Evolutionary conservation across 2,113 vertebrate genomes (phyloP), one percentile per base, ranked within the genome.

Genomic region (Macroglossus sobrinus): DNA sequence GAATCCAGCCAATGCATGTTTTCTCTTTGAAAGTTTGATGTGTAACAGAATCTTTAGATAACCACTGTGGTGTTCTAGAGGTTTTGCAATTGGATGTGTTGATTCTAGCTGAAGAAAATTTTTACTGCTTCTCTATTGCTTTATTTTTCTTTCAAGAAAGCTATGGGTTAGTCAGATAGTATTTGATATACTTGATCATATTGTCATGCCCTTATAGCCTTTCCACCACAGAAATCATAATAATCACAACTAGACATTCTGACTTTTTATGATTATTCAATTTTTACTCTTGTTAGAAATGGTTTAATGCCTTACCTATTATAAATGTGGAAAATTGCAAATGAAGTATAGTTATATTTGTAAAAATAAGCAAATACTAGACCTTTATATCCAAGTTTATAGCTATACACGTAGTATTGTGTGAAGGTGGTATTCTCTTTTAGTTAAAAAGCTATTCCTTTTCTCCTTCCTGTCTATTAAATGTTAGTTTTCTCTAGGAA

Each of bases 291-390:
- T 92, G 28, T 71, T 40, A 35, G 35, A 89, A 87, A 40, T 94
- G n/a, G 47, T 88, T 94, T 92, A 90, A 74, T 92, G 40, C 15
- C 55, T 63, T 47, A 43, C 24, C 33, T 55, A 91, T 88, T 97
- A 94, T 63, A 93, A 93, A 89, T 79, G 80, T 85, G 76, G 30
- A 90, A 98, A 95, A 96, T 92, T 81, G 81, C 61, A 95, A 93
- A 28, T 96, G 68, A 91, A 87, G 11, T 74, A 0, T 95, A 35
- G 33, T 74, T 92, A 93, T 69, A 72, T 82, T 95, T 87, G n/a
- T 96, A 95, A 89, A 95, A 95, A 81, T 92, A 87, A 84, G 50
- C 88, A 97, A 72, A 84, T 94, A 6, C 21, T 68, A 50, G 68
- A 24, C 59, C 15, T 68, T 89, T 59, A 89, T 81, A 59, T 19